Percentiles rank a stretch among this genome's conserved stretches.
These are phyloP conservation scores for Labeo catla DNA, from an alignment of 2,113 vertebrate genomes.

Conservation along the genomic window DNA sequence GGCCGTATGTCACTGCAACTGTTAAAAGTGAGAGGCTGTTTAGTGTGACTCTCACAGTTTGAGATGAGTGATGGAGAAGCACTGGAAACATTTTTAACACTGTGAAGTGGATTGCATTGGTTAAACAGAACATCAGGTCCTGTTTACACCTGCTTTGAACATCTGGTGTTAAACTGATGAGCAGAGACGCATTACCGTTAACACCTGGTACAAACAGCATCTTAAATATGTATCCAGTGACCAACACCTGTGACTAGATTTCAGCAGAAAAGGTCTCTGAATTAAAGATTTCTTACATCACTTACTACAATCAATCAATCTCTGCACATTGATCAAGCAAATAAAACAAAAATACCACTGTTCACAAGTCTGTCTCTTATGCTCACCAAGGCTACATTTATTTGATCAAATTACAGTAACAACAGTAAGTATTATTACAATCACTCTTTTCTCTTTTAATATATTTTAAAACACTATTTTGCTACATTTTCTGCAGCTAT, in stretches of 20 bases:
- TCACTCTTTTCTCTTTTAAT: background rate
- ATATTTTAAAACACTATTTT: background rate
- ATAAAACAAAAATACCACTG: background rate
- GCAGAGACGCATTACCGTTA: background rate
- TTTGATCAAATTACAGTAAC: too few relatives aligned
- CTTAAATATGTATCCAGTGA: background rate
- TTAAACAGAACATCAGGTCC: background rate
- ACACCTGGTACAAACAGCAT: background rate
- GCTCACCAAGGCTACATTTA: too few relatives aligned
- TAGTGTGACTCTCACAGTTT: background rate
- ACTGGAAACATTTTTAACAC: background rate
- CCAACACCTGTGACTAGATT: background rate
- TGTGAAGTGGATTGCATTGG: background rate
- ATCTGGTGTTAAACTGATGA: background rate
- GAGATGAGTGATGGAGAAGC: background rate
- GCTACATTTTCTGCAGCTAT: too few relatives aligned
- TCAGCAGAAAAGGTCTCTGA: background rate
- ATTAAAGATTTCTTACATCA: background rate
- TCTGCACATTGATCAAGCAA: background rate
- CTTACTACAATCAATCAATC: background rate
- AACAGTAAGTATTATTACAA: too few relatives aligned
- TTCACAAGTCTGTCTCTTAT: too few relatives aligned
- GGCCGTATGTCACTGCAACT: conserved; percentile 7
- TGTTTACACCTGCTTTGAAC: conserved; percentile 4
- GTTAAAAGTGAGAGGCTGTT: conserved; percentile 34